Conservation (phyloP, 1,140 invertebrate genomes). For the Temnothorax longispinosus region DNA sequence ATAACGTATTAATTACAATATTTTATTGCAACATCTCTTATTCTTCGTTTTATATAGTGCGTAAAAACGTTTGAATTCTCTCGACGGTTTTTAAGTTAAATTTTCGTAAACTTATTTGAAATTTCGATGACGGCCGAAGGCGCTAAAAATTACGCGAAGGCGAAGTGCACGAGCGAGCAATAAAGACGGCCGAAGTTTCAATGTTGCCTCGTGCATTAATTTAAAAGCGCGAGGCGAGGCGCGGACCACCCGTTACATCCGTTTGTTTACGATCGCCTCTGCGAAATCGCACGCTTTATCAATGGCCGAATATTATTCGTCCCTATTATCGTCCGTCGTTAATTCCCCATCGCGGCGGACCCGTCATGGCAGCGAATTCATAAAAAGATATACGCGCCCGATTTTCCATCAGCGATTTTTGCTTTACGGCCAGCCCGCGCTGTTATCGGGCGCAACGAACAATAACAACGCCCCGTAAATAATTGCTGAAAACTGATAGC, state of each 20-base stretch:
- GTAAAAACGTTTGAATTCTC: background rate
- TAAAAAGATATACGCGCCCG: constrained; percentile 48
- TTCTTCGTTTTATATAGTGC: background rate
- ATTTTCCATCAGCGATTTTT: constrained; percentile 49
- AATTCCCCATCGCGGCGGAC: constrained; percentile 17
- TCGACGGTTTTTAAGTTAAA: background rate
- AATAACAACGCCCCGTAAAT: constrained; percentile 53
- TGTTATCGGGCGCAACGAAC: constrained; percentile 31
- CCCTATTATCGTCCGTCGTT: constrained; percentile 39
- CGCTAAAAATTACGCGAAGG: constrained; percentile 9
- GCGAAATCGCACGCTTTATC: constrained; percentile 53
- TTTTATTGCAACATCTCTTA: background rate
- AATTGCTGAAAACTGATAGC: constrained; percentile 56
- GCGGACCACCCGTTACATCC: constrained; percentile 61
- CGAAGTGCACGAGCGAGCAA: constrained; percentile 7
- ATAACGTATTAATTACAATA: no score
- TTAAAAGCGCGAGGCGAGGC: constrained; percentile 11
- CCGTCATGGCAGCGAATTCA: constrained; percentile 43
- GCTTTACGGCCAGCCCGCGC: constrained; percentile 43
- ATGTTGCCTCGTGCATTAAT: constrained; percentile 19
- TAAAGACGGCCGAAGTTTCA: background rate
- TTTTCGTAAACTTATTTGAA: background rate
- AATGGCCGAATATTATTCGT: constrained; percentile 39
- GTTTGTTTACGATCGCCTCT: constrained; percentile 41
- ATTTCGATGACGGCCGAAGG: background rate